These are phyloP conservation scores for Propithecus perrieri DNA, from an alignment of 2,797 vertebrate genomes.

Conservation along the genomic window DNA sequence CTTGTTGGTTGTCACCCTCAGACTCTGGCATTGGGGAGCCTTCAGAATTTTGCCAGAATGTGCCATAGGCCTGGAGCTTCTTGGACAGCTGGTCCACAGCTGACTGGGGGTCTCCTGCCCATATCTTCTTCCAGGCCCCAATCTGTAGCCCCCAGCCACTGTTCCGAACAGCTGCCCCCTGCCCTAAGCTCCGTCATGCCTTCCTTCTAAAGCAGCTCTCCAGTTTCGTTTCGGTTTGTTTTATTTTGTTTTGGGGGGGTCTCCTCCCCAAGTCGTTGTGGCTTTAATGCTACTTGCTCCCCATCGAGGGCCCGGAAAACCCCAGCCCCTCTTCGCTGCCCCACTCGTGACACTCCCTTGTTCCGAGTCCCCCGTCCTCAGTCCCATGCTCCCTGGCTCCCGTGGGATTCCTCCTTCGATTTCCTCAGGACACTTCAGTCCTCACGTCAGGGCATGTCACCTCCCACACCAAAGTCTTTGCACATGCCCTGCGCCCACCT, in stretches of 20 bases:
- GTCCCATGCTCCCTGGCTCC: neutral
- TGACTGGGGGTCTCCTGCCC: neutral
- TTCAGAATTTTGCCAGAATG: neutral
- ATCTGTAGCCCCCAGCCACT: neutral
- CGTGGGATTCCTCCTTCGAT: neutral
- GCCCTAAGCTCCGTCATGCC: neutral
- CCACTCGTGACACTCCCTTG: neutral
- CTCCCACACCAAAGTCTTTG: neutral
- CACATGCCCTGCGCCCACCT: rapidly evolving
- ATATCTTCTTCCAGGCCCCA: neutral
- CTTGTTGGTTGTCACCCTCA: neutral
- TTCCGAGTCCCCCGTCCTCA: too few species aligned
- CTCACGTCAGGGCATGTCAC: too few species aligned
- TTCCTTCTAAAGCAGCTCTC: neutral
- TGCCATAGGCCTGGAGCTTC: neutral
- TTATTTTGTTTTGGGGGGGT: neutral
- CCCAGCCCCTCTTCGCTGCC: neutral
- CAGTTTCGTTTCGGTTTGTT: neutral
- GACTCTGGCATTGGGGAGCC: neutral
- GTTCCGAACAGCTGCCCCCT: neutral
- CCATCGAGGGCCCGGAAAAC: neutral
- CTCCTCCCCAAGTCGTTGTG: neutral
- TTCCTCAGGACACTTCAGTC: neutral
- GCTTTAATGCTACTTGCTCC: neutral
- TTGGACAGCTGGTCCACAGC: neutral